Evolutionary conservation across 2,797 vertebrate genomes (phyloP).

Genomic region (Apogon talboti): DNA sequence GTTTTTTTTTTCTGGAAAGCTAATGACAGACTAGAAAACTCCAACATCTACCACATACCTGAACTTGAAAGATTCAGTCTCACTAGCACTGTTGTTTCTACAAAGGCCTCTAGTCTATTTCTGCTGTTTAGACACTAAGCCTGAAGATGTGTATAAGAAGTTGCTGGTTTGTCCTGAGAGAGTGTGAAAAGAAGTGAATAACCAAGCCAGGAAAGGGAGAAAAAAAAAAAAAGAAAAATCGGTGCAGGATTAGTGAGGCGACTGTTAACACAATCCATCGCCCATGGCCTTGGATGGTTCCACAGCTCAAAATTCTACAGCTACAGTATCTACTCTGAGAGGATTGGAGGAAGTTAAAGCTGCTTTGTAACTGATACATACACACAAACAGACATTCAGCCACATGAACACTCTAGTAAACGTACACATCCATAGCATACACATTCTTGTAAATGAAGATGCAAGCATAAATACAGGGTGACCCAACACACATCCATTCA

Average conservation of each 20-base stretch:
- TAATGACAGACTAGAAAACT: too few relatives aligned
- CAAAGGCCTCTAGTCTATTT: conserved; percentile 51
- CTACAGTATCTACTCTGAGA: conserved; percentile 47
- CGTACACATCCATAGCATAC: conserved; percentile 18
- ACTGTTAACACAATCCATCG: conserved; percentile 73
- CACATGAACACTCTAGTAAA: conserved; percentile 13
- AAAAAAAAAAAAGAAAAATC: conserved; percentile 44
- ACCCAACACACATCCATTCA: conserved; percentile 1
- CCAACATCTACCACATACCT: background rate
- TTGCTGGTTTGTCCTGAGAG: conserved; percentile 55
- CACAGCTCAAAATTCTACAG: conserved; percentile 52
- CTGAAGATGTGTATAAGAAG: conserved; percentile 62
- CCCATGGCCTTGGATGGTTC: conserved; percentile 65
- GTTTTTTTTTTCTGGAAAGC: background rate
- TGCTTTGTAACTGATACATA: conserved; percentile 55
- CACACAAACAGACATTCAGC: conserved; percentile 16
- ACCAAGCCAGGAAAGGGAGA: background rate
- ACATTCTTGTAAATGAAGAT: conserved; percentile 35
- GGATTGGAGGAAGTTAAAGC: conserved; percentile 60
- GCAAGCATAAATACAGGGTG: conserved; percentile 20
- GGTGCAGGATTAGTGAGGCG: conserved; percentile 70
- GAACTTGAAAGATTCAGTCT: conserved; percentile 21
- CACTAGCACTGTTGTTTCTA: conserved; percentile 47
- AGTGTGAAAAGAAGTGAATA: conserved; percentile 57
- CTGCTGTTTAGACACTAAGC: conserved; percentile 58